These are phyloP conservation scores for Ctena decussata DNA, from an alignment of 2,888 invertebrate species.

Conservation along the genomic window DNA sequence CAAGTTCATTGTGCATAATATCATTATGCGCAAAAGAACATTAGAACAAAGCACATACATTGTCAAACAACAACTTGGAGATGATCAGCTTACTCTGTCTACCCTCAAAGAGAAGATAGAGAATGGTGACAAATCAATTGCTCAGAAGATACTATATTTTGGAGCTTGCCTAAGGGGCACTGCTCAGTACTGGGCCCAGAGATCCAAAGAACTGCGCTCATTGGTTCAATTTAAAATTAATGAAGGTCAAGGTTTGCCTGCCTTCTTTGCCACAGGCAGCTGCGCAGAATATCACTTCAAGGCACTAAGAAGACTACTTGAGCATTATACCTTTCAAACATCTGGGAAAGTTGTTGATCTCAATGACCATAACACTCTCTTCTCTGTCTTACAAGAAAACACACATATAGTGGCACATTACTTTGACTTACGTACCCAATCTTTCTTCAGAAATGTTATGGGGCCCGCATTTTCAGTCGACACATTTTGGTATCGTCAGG, in stretches of 20 bases:
- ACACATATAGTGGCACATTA: neutral
- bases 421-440: constrained; percentile 27
- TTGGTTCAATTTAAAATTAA: constrained; percentile 3
- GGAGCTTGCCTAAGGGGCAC: neutral
- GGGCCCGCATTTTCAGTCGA: constrained; percentile 52
- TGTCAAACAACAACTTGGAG: constrained; percentile 67
- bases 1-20: constrained; percentile 49
- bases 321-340: neutral
- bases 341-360: neutral
- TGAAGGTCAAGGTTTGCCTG: neutral
- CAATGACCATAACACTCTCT: neutral
- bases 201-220: neutral
- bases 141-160: constrained; percentile 19
- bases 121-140: constrained; percentile 35
- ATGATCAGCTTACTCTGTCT: neutral
- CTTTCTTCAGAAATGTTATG: constrained; percentile 55
- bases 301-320: neutral
- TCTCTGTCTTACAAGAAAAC: neutral
- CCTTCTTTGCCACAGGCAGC: neutral
- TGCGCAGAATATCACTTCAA: neutral
- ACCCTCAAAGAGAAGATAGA: constrained; percentile 34
- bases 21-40: constrained; percentile 63
- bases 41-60: constrained; percentile 60
- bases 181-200: neutral
- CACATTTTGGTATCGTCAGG: constrained; percentile 62